A percentile compares a stretch with the other conserved stretches of the same genome.
phyloP scores from a whole-genome alignment of 2,797 vertebrate genomes.

The Manis javanica region DNA sequence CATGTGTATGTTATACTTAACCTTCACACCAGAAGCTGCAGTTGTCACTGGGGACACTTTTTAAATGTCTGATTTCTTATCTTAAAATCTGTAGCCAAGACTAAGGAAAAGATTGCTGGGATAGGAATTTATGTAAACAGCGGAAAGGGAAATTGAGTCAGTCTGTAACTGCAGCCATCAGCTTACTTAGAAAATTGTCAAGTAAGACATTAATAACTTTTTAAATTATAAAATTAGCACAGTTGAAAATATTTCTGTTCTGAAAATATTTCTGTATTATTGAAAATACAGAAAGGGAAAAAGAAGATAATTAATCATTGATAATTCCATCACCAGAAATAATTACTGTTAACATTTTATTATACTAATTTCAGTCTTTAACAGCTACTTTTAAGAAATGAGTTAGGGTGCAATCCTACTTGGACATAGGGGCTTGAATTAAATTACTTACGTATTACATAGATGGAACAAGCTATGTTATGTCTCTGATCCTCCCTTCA shows the following conservation, averaged over 20 bases:
- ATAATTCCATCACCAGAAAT: slow-evolving; percentile 43
- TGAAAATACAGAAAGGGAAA: slow-evolving; percentile 34
- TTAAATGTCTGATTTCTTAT: slow-evolving; percentile 30
- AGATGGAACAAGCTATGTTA: background rate
- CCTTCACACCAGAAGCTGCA: background rate
- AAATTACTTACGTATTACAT: slow-evolving; percentile 27
- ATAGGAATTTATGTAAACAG: background rate
- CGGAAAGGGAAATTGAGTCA: background rate
- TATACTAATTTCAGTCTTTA: slow-evolving; percentile 48
- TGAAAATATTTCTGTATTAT: no score
- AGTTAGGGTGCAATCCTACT: background rate
- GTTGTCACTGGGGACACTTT: background rate
- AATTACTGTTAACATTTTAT: slow-evolving; percentile 35
- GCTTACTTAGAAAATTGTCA: slow-evolving; percentile 17
- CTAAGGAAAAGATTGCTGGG: background rate
- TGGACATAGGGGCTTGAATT: background rate
- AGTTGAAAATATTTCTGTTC: no score
- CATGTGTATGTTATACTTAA: background rate
- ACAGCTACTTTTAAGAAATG: slow-evolving; percentile 24
- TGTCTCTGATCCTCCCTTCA: background rate
- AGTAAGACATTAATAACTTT: slow-evolving; percentile 32
- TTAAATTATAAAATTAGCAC: slow-evolving; percentile 22
- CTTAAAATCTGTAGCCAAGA: background rate
- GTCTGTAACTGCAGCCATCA: background rate
- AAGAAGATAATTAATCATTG: background rate